Evolutionary conservation across 2,113 vertebrate genomes (phyloP), one percentile per base, ranked within the genome.

Genomic region (Chionodraco myersi): DNA sequence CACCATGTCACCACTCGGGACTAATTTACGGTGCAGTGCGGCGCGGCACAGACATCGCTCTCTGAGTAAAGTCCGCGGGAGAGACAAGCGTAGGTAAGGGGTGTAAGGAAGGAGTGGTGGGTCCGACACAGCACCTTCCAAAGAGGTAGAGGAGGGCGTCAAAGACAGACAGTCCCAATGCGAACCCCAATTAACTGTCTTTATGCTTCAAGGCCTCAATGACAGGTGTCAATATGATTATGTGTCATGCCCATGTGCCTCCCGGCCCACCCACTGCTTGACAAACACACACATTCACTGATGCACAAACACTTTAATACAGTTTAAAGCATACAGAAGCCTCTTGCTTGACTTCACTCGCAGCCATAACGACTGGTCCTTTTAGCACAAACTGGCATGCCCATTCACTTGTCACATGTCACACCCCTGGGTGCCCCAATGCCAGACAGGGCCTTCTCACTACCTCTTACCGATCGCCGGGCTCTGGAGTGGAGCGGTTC

Each of bases 1-100:
- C 88, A 90, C 89, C 83, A 87, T 91, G 94, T 94, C 95, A 92
- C 94, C 92, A 83, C 88, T 77, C 95, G 94, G 92, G 95, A 96
- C 95, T 94, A 93, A 95, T 96, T 97, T 95, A 95, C 90, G 79
- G 92, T 67, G 53, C 76, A 74, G 81, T 60, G 79, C 74, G 18
- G 86, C 74, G 66, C 77, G 9, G 14, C 73, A 5, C 3, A 75
- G 10, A 81, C 86, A 93, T 95, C 87, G 74, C 77, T 94, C 93
- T 93, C 36, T 47, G 76, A 51, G 70, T 41, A n/a, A 63, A 86
- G 87, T 88, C 82, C 57, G 13, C 5, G 2, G 66, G 65, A 84
- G 71, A 86, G 75, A 80, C 70, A 75, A 66, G 79, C 14, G 58
- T 51, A 48, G 47, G 18, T 66, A 66, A 62, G 62, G 47, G 80